Evolutionary conservation across 2,113 vertebrate genomes (phyloP), one percentile per base, ranked within the genome.

Genomic region (Stercorarius parasiticus): DNA sequence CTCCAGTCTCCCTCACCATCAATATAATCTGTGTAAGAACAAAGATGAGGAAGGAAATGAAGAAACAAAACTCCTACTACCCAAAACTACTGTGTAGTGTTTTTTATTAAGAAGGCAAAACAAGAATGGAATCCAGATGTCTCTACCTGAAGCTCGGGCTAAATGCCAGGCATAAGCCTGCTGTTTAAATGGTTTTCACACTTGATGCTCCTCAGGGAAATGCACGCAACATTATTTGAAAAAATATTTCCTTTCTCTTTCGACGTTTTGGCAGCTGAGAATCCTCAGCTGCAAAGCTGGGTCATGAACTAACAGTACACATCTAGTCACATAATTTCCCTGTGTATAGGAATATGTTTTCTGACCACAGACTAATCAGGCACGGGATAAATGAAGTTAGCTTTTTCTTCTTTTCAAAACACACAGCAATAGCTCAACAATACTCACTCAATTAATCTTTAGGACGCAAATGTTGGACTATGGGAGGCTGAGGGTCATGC

Each of bases 1-100:
- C 99, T 99, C 99, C 99, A 99, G 97, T 99, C 99, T 13, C 99
- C 99, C 72, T 99, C 99, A 1, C 99, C 99, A 0, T 99, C 99
- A 23, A 98, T 98, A 52, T 99, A 99, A 97, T 99, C 99, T 99
- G 96, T 9, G 89, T 32, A 62, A 84, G 91, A 74, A 96, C 93
- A 96, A 84, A 92, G 64, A 47, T 1, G 38, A 66, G 88, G 55
- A 72, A 45, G 86, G 85, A 87, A 95, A 93, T 56, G 79, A 90
- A 85, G 49, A 56, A 84, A 89, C 76, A 47, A 43, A 91, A 49
- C 67, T 70, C 29, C 67, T 22, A 18, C 87, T 81, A 6, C 71
- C 65, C 93, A 34, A 86, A 95, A 95, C 92, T 96, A 96, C 97
- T 19, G 89, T 83, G 82, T 17, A 5, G 84, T 97, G 97, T 0